Evolutionary conservation across 2,888 invertebrate genomes (phyloP).

Genomic region (Archips xylosteana): DNA sequence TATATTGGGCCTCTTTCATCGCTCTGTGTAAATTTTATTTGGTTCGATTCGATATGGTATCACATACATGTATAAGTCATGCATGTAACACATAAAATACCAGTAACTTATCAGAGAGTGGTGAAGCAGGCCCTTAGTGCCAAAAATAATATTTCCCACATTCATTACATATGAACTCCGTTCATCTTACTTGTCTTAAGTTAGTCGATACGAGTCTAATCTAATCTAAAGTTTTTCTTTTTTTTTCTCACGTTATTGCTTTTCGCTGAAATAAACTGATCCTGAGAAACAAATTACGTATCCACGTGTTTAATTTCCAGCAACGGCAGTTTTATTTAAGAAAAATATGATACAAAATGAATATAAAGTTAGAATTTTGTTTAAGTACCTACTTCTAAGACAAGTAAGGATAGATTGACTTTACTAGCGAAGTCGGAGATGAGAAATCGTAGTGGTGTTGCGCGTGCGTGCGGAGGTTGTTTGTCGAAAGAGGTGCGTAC

Average conservation of each 20-base stretch:
- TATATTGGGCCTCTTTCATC: no score
- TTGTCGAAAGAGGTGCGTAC: slow-evolving; percentile 42
- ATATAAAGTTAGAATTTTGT: neutral
- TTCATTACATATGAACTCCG: neutral
- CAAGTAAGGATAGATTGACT: neutral
- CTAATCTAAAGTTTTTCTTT: no score
- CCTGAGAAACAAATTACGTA: no score
- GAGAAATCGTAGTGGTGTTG: slow-evolving; percentile 19
- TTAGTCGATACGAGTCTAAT: neutral
- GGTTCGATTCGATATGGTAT: no score
- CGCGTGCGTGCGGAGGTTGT: slow-evolving; percentile 21
- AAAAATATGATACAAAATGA: no score
- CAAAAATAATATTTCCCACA: neutral
- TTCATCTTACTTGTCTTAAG: neutral
- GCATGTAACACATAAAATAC: no score
- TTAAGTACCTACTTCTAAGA: neutral
- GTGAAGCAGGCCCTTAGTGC: neutral
- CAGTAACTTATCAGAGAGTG: no score
- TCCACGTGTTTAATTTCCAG: no score
- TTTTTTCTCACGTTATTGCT: neutral
- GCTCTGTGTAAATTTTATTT: no score
- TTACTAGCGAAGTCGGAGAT: slow-evolving; percentile 14
- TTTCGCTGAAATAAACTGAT: no score
- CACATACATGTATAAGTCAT: no score
- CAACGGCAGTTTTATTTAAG: no score